A percentile compares a stretch with the other conserved stretches of the same genome.
Conservation (phyloP, 2,888 invertebrate species). For the Arenicola marina region DNA sequence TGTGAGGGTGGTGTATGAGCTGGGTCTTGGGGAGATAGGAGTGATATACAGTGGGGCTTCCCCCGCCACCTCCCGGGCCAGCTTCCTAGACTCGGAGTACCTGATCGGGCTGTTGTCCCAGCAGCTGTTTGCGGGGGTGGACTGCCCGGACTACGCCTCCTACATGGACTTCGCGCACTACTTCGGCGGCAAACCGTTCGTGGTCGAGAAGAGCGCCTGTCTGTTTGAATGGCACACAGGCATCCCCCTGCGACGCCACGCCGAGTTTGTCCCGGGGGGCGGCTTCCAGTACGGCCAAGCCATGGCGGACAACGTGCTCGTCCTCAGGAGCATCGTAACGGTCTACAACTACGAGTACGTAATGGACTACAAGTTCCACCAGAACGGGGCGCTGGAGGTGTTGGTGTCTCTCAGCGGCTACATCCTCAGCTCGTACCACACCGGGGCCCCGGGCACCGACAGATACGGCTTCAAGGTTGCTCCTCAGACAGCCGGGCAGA, state of each 20-base stretch:
- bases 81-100: constrained; percentile 42
- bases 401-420: constrained; percentile 47
- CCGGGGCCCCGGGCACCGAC: not conserved
- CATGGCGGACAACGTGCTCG: constrained; percentile 39
- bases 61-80: constrained; percentile 35
- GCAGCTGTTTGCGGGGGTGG: constrained; percentile 44
- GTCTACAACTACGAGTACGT: constrained; percentile 51
- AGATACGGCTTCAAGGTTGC: constrained; percentile 41
- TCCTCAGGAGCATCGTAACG: constrained; percentile 44
- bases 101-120: constrained; percentile 38
- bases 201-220: constrained; percentile 33
- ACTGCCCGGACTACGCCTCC: constrained; percentile 48
- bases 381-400: constrained; percentile 47
- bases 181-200: constrained; percentile 22
- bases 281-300: not conserved
- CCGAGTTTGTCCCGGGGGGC: not conserved
- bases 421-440: constrained; percentile 39
- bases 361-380: constrained; percentile 51
- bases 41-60: constrained; percentile 44
- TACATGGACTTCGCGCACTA: constrained; percentile 41
- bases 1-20: constrained; percentile 50
- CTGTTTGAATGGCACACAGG: constrained; percentile 49
- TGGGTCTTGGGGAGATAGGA: constrained; percentile 47
- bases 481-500: constrained; percentile 40
- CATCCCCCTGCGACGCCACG: constrained; percentile 34